Base-by-base conservation (phyloP, 2,888 invertebrate species). In the Actias luna region DNA sequence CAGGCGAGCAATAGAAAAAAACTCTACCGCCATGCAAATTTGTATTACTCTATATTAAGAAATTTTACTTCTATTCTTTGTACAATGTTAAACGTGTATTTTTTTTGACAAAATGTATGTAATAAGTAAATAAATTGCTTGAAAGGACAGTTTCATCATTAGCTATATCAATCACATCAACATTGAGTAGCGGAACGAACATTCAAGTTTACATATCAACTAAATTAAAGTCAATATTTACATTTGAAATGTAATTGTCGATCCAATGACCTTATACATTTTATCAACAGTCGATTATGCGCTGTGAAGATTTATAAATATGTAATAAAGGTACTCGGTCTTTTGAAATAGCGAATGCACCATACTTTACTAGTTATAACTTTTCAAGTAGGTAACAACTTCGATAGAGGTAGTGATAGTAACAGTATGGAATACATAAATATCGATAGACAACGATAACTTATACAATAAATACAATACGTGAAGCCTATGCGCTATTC, bases 201-300 rank as follows among this genome's bases (percentile, higher is more conserved):
- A 50, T 10, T 25, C 25, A 12, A 2, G 3, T 50, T 50, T 14
- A 50, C 46, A 25, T 12, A 50, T 25, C 46, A 22, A 50, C 46
- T 16, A 16, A 42, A 42, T 42, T 42, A n/a, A 42, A 42, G 22
- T 25, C 22, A 50, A 50, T 50, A 50, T 50, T 50, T 7, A 22
- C 46, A 50, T 50, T 25, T 50, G 22, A 22, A 50, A 50, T 35
- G 18, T 59, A 27, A 59, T 59, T 39, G 35, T 35, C 59, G 25
- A 57, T n/a, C 12, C 10, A 36, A 36, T 25, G 36, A 59, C 59
- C 46, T 50, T 39, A 25, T 25, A 50, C 25, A 50, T 10, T 50
- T 25, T 12, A 50, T 25, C 46, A 50, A 50, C 25, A 22, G 8
- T 46, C 46, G 46, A 46, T 46, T 18, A 8, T 33, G 33, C 5